Percentiles rank a stretch among this genome's conserved stretches.
Conservation (phyloP, 2,888 invertebrate species). For the Diaphora mendica region DNA sequence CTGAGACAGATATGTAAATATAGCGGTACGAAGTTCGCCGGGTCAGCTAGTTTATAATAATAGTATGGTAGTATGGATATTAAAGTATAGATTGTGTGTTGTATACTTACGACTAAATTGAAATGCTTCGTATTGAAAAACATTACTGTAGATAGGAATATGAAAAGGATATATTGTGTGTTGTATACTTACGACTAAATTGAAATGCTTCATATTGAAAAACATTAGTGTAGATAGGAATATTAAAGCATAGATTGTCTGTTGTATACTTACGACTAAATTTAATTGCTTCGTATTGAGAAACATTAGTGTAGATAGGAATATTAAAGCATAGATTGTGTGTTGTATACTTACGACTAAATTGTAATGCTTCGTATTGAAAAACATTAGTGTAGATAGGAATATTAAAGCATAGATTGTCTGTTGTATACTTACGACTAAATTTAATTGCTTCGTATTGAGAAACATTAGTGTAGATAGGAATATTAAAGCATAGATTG, state of each 20-base stretch:
- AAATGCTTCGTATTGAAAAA: slow-evolving; percentile 99
- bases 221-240: slow-evolving; percentile 97
- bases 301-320: slow-evolving; percentile 97
- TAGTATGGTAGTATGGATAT: too few relatives aligned
- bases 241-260: slow-evolving; percentile 73
- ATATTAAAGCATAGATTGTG: slow-evolving; percentile 79
- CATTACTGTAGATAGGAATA: slow-evolving; percentile 96
- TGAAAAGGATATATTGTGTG: too few relatives aligned
- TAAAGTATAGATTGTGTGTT: neutral
- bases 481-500: too few relatives aligned
- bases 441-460: slow-evolving; percentile 98
- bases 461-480: slow-evolving; percentile 97
- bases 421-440: slow-evolving; percentile 89
- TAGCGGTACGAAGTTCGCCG: too few relatives aligned
- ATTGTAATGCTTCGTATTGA: slow-evolving; percentile 98
- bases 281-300: slow-evolving; percentile 98
- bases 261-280: slow-evolving; percentile 90
- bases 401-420: slow-evolving; percentile 88
- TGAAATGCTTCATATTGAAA: slow-evolving; percentile 98
- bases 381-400: slow-evolving; percentile 97
- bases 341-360: slow-evolving; percentile 89
- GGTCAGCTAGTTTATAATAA: too few relatives aligned
- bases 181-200: slow-evolving; percentile 91
- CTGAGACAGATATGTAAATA: too few relatives aligned
- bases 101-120: slow-evolving; percentile 92